These are phyloP conservation scores for Rutilus rutilus DNA, from an alignment of 2,113 vertebrate genomes.

Conservation along the genomic window DNA sequence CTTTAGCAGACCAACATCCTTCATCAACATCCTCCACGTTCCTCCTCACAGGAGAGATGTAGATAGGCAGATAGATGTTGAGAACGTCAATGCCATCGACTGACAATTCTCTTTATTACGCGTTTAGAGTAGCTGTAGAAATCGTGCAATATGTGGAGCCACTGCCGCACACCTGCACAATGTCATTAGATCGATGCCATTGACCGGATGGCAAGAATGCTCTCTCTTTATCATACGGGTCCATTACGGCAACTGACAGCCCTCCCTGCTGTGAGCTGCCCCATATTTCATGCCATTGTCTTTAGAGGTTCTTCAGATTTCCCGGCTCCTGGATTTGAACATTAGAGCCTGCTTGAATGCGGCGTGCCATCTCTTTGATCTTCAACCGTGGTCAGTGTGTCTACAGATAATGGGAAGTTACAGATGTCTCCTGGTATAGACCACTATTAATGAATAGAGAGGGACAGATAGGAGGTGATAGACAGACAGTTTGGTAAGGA, in stretches of 20 bases:
- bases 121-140: constrained; percentile 43
- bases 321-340: not conserved
- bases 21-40: not conserved
- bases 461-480: not conserved
- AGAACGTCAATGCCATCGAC: constrained; percentile 43
- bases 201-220: constrained; percentile 19
- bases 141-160: constrained; percentile 41
- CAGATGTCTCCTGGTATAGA: not conserved
- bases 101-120: constrained; percentile 47
- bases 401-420: not conserved
- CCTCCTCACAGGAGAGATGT: not conserved
- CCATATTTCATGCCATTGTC: constrained; percentile 7
- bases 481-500: not conserved
- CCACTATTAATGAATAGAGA: not conserved
- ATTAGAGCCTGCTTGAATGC: not conserved
- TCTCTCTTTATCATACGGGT: not conserved
- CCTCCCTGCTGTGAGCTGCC: not conserved
- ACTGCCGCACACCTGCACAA: constrained; percentile 32
- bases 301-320: constrained; percentile 22
- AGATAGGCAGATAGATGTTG: constrained; percentile 26
- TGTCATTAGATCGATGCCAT: constrained; percentile 52
- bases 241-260: not conserved
- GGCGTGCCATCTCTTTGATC: not conserved
- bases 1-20: not conserved
- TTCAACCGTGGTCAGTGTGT: constrained; percentile 4